Percentiles rank a stretch among this genome's conserved stretches.
Conservation (phyloP, 2,113 vertebrate genomes). For the Puffinus mauretanicus region DNA sequence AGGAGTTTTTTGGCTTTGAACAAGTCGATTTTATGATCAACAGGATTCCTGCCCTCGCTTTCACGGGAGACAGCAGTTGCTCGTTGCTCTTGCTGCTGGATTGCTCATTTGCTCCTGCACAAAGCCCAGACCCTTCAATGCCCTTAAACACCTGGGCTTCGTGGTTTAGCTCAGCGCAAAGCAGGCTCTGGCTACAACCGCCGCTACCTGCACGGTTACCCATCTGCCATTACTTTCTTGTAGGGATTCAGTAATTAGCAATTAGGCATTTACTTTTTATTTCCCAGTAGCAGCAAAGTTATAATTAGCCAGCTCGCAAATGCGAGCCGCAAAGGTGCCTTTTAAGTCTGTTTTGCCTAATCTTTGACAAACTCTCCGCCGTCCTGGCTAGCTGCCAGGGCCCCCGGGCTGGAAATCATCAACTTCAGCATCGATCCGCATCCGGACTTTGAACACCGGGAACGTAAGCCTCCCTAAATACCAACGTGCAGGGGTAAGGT, state of each 20-base stretch:
- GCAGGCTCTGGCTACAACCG: not conserved
- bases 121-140: not conserved
- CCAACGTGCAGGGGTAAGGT: accelerated
- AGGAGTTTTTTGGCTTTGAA: not conserved
- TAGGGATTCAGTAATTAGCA: conserved; percentile 13
- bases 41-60: accelerated
- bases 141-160: not conserved
- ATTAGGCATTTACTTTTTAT: not conserved
- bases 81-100: not conserved
- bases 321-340: not conserved
- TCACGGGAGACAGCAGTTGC: not conserved
- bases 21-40: not conserved
- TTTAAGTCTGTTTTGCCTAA: conserved; percentile 17
- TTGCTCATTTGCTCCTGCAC: not conserved
- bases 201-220: accelerated
- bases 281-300: not conserved
- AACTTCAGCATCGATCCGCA: not conserved
- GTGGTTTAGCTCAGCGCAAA: not conserved
- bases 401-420: not conserved
- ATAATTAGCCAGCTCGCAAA: not conserved
- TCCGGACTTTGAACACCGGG: not conserved
- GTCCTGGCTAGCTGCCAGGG: not conserved
- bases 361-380: not conserved
- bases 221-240: not conserved
- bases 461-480: accelerated